Base-by-base conservation (phyloP, 1,140 invertebrate genomes). In the Sarcophaga peregrina region DNA sequence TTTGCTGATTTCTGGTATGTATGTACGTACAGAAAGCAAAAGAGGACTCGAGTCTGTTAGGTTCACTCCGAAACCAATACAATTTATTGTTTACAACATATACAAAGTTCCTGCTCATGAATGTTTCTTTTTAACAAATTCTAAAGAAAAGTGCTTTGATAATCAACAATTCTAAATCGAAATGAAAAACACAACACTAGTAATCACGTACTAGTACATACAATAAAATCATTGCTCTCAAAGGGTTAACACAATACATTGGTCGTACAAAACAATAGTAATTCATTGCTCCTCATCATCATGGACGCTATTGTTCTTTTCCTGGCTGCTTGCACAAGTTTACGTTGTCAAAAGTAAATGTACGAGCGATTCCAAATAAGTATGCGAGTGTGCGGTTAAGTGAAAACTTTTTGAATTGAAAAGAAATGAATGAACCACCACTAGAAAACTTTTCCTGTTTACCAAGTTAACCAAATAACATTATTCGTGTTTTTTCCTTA, bases 361-460 rank as follows among this genome's bases (percentile, higher is more conserved):
- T 37, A 37, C 25, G 25, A 37, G 25, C 25, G 54, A n/a, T 4
- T 62, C 11, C 15, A 62, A 62, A 62, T 20, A 68, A 68, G 62
- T 68, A 37, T 68, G 4, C 17, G 62, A 8, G 5, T 20, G 37
- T 11, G 45, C 11, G 20, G 8, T 45, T 74, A 45, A 50, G n/a
- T 76, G 15, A 76, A 48, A 47, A 76, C 10, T 78, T 68, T 68
- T 68, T 68, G 17, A 68, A 68, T 68, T 68, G 20, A 68, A 68
- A 68, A 68, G 62, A 50, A 78, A 50, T 52, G 75, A 78, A 78
- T 78, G 75, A 78, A 78, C 48, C 75, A 25, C 17, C 37, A 78
- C 75, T 50, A 50, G 75, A 78, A 68, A 78, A 78, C n/a, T 78
- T 78, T 78, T 78, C 75, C 75, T 78, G 75, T 78, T 78, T 78